These are phyloP conservation scores for Lasiurus cinereus DNA, from an alignment of 2,113 vertebrate genomes.

Conservation along the genomic window DNA sequence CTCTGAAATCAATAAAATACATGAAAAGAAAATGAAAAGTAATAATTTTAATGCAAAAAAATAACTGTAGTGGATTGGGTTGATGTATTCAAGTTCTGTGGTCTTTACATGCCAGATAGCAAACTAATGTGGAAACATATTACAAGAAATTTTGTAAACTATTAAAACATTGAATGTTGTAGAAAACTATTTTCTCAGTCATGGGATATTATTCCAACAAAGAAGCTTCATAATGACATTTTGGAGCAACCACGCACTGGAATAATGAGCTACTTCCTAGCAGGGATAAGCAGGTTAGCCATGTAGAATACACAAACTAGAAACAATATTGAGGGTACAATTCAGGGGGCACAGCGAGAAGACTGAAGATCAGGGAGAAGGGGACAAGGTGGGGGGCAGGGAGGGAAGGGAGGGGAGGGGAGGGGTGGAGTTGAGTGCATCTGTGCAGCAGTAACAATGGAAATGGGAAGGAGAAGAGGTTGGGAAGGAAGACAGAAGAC, in stretches of 20 bases:
- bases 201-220: conserved; percentile 58
- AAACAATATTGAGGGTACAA: background rate
- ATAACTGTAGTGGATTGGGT: background rate
- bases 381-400: background rate
- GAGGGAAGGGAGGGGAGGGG: background rate
- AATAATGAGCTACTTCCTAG: conserved; percentile 40
- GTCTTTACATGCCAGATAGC: background rate
- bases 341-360: background rate
- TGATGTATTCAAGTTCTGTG: background rate
- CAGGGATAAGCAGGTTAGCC: background rate
- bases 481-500: background rate
- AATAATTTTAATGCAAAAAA: background rate
- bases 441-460: background rate
- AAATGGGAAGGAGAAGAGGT: background rate
- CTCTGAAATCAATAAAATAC: no score
- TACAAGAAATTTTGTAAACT: conserved; percentile 28
- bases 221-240: conserved; percentile 52
- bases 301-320: background rate
- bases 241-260: conserved; percentile 36
- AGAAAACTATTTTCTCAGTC: conserved; percentile 51
- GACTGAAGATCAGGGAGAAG: background rate
- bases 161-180: conserved; percentile 34
- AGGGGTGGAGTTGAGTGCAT: accelerated
- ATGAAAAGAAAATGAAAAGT: background rate
- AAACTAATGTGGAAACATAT: conserved; percentile 15